Conservation (phyloP, 1,140 invertebrate genomes). For the Popillia japonica region DNA sequence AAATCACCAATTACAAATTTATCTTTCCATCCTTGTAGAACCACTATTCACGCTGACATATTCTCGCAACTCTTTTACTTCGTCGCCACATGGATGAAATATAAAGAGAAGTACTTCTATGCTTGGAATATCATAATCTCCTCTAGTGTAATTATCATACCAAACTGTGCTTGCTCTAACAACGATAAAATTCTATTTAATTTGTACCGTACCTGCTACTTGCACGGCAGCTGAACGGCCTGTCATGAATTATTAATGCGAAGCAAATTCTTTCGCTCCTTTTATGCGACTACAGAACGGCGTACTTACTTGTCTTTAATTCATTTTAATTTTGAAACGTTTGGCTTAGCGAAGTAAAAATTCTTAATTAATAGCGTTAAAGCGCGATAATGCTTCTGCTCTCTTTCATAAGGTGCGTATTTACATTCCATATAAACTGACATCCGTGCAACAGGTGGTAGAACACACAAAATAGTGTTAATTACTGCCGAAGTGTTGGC, state of each 20-base stretch:
- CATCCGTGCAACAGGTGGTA: constrained; percentile 3
- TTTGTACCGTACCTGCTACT: neutral
- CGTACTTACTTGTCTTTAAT: neutral
- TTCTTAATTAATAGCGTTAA: constrained; percentile 6
- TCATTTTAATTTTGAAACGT: neutral
- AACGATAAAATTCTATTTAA: neutral
- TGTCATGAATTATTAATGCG: constrained; percentile 18
- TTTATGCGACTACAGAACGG: neutral
- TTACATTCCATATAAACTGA: neutral
- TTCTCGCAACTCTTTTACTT: neutral
- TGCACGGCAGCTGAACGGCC: constrained; percentile 1
- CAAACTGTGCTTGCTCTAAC: constrained; percentile 3
- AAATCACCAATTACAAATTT: too few relatives aligned
- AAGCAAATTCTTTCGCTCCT: neutral
- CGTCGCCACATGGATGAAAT: neutral
- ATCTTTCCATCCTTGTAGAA: too few relatives aligned
- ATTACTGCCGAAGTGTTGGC: neutral
- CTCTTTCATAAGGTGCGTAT: neutral
- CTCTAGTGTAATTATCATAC: neutral
- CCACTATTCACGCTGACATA: too few relatives aligned
- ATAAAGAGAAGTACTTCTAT: neutral
- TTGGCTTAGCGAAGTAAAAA: neutral
- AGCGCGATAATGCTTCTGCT: neutral
- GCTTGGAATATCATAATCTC: neutral
- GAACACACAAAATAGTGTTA: neutral